Conservation (phyloP, 2,113 vertebrate genomes). For the Glaucomys volans region DNA sequence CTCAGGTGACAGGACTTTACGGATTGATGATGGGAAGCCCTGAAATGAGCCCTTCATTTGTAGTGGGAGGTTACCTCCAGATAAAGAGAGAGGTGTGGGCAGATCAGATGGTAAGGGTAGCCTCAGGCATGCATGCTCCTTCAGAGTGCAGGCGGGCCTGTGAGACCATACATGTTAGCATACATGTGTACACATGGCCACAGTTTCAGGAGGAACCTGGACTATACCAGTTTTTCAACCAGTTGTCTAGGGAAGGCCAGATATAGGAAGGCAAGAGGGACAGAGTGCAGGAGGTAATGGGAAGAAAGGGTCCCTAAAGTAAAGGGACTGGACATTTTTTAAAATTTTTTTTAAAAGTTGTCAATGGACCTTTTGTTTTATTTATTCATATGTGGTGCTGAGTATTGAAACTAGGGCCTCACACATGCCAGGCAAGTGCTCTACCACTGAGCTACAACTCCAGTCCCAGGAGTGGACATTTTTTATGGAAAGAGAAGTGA, state of each 20-base stretch:
- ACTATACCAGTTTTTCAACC: not conserved
- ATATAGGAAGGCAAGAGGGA: not conserved
- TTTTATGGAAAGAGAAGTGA: not conserved
- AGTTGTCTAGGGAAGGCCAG: accelerated
- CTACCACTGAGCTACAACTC: too few relatives aligned
- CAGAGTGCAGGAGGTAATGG: not conserved
- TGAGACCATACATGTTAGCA: too few relatives aligned
- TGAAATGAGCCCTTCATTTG: not conserved
- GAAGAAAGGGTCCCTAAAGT: not conserved
- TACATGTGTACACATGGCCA: too few relatives aligned
- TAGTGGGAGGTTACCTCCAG: not conserved
- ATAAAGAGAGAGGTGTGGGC: not conserved
- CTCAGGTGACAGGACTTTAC: not conserved
- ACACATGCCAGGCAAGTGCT: too few relatives aligned
- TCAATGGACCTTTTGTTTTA: too few relatives aligned
- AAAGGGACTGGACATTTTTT: not conserved
- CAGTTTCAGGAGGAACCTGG: not conserved
- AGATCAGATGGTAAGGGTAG: accelerated
- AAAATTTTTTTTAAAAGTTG: too few relatives aligned
- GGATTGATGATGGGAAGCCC: not conserved
- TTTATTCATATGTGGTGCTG: too few relatives aligned
- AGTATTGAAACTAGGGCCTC: too few relatives aligned
- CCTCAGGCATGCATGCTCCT: accelerated
- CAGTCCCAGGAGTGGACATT: not conserved
- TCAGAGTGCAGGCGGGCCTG: accelerated